A percentile compares a stretch with the other conserved stretches of the same genome.
These are phyloP conservation scores for Chaetophractus vellerosus DNA, from an alignment of 2,797 vertebrate genomes.

Conservation along the genomic window DNA sequence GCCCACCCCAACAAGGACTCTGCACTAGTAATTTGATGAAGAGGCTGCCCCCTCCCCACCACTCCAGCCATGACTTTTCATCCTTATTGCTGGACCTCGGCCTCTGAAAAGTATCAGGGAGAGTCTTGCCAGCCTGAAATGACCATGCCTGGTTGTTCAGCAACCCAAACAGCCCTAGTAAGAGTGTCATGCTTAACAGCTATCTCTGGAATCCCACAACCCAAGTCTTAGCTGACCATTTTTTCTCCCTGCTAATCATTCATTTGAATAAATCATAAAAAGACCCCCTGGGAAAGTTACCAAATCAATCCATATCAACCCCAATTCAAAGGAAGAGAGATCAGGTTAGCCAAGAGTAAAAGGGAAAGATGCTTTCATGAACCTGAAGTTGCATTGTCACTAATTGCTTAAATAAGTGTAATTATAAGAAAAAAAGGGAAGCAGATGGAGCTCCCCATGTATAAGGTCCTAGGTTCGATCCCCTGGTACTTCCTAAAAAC, in stretches of 20 bases:
- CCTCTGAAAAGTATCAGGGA: neutral
- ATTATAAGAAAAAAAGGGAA: too few species aligned
- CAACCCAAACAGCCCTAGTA: neutral
- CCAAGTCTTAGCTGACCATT: neutral
- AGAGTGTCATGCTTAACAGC: neutral
- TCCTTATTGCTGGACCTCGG: neutral
- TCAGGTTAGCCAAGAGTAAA: neutral
- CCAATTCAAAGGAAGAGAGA: neutral
- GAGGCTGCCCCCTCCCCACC: neutral
- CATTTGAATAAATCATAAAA: neutral
- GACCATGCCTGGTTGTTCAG: neutral
- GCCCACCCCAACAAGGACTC: neutral
- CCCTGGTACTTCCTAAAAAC: too few species aligned
- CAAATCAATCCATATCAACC: neutral
- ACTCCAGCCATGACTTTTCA: neutral
- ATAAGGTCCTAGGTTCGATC: too few species aligned
- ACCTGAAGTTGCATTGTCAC: neutral
- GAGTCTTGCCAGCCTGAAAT: neutral
- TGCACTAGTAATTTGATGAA: neutral
- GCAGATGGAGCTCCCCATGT: too few species aligned
- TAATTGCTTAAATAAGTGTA: neutral
- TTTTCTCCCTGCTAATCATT: neutral
- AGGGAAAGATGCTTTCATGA: neutral
- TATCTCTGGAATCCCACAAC: neutral
- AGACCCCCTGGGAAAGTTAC: neutral